phyloP scores from a whole-genome alignment of 2,888 invertebrate species.

The Catotricha subobsoleta region DNA sequence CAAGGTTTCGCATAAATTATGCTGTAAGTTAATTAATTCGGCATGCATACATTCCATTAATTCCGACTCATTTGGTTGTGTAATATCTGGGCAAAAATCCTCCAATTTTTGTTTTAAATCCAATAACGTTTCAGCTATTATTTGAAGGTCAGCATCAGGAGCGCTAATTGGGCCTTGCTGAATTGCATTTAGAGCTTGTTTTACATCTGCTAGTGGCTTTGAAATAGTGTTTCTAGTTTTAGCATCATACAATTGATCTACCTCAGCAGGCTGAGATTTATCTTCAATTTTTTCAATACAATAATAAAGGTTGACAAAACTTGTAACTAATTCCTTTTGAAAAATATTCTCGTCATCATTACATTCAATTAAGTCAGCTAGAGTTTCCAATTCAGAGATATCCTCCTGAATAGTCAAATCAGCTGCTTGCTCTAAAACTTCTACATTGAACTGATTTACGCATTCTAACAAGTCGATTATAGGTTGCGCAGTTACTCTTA shows the following conservation, averaged over 20 bases:
- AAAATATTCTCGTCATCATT: neutral
- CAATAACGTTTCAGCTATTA: neutral
- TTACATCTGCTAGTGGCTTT: slow-evolving; percentile 7
- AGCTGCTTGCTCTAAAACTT: slow-evolving; percentile 30
- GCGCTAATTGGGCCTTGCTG: neutral
- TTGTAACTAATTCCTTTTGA: slow-evolving; percentile 9
- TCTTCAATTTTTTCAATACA: slow-evolving; percentile 13
- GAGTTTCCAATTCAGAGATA: slow-evolving; percentile 37
- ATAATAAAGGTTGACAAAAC: slow-evolving; percentile 13
- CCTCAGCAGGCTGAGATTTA: slow-evolving; percentile 1
- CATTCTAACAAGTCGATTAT: slow-evolving; percentile 17
- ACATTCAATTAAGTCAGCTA: neutral
- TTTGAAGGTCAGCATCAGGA: neutral
- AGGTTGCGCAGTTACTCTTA: slow-evolving; percentile 7
- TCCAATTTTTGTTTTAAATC: neutral
- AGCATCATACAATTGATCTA: slow-evolving; percentile 2
- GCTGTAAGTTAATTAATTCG: neutral
- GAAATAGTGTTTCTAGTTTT: slow-evolving; percentile 12
- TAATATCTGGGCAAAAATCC: neutral
- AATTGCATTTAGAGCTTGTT: slow-evolving; percentile 15
- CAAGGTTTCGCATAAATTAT: neutral
- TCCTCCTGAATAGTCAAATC: slow-evolving; percentile 40
- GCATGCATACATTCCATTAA: neutral
- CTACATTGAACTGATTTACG: slow-evolving; percentile 20
- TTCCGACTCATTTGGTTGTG: neutral